phyloP scores from a whole-genome alignment of 2,113 vertebrate species.

The Prunella himalayana region DNA sequence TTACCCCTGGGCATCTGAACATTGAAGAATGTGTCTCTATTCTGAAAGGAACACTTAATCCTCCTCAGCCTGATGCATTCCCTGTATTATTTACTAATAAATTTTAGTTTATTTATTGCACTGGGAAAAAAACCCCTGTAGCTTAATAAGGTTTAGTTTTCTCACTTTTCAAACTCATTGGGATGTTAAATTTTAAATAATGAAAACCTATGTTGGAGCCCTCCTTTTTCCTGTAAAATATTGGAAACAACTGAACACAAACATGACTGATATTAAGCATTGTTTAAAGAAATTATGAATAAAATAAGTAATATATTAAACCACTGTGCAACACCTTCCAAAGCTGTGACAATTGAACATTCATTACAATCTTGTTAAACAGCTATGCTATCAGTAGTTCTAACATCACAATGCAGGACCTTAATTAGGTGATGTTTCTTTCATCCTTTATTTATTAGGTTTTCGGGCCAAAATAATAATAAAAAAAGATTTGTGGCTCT shows the following conservation, averaged over 20 bases:
- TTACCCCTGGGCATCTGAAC: background rate
- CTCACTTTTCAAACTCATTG: conserved; percentile 36
- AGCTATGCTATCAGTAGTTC: background rate
- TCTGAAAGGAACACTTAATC: conserved; percentile 1
- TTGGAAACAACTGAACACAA: conserved; percentile 12
- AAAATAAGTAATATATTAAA: conserved; percentile 6
- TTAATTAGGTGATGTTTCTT: conserved; percentile 62
- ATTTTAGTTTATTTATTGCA: conserved; percentile 5
- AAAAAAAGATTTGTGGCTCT: conserved; percentile 27
- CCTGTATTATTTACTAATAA: conserved; percentile 19
- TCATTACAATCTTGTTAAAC: conserved; percentile 5
- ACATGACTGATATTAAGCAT: background rate
- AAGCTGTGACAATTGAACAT: background rate
- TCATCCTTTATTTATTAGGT: conserved; percentile 57
- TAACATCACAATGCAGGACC: background rate
- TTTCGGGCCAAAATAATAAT: conserved; percentile 5
- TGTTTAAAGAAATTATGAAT: background rate
- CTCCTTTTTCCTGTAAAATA: conserved; percentile 2
- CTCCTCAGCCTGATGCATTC: background rate
- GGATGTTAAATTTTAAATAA: conserved; percentile 50
- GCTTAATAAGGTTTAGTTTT: conserved; percentile 42
- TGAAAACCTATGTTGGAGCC: background rate
- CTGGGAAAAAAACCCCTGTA: background rate
- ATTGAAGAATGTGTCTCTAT: background rate
- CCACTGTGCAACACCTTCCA: background rate